Conservation (phyloP, 1,140 invertebrate genomes). For the Nilaparvata lugens region DNA sequence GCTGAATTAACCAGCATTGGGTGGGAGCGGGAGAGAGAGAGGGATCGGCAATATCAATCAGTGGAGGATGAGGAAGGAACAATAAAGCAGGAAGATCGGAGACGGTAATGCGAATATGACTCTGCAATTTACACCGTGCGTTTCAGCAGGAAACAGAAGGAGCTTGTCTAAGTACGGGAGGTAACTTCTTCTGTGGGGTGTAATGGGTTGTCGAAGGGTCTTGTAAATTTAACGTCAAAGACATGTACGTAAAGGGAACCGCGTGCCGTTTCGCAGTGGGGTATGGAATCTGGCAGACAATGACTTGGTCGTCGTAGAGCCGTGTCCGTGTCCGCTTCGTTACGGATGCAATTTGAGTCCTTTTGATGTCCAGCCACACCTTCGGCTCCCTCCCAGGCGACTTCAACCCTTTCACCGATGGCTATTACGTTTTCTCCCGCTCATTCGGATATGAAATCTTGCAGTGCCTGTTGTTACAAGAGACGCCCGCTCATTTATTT, state of each 20-base stretch:
- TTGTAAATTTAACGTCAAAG: conserved; percentile 1
- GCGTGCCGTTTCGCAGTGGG: not conserved
- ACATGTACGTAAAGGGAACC: not conserved
- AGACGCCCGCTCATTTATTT: too few relatives aligned
- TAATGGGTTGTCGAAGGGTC: not conserved
- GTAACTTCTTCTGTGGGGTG: too few relatives aligned
- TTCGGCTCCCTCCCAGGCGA: not conserved
- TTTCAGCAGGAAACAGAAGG: not conserved
- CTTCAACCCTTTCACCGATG: not conserved
- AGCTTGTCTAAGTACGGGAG: not conserved
- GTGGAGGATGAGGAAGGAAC: not conserved
- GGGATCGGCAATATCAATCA: not conserved
- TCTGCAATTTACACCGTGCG: not conserved
- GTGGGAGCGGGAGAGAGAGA: not conserved
- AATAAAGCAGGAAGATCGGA: not conserved
- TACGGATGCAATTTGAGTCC: not conserved
- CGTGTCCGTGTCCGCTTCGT: not conserved
- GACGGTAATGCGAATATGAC: not conserved
- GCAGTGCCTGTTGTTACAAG: too few relatives aligned
- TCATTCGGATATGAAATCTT: too few relatives aligned
- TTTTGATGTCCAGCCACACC: conserved; percentile 3
- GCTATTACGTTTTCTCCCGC: too few relatives aligned
- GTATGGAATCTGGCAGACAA: not conserved
- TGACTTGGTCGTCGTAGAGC: not conserved
- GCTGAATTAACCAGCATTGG: not conserved